Base-by-base conservation (phyloP, 1,140 invertebrate genomes). In the Hestina assimilis region DNA sequence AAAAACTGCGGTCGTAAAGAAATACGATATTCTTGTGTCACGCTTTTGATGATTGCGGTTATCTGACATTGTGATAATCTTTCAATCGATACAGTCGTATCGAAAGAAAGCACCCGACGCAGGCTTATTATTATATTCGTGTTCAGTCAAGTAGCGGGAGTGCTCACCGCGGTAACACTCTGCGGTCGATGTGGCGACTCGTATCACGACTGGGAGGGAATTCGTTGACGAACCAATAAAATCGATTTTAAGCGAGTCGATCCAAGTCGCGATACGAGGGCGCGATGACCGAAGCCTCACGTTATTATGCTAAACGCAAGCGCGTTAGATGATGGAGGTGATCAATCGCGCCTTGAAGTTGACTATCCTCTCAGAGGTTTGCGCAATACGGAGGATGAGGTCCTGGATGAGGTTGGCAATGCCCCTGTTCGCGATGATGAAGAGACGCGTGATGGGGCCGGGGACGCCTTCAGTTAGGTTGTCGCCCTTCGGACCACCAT, bases 261-360 rank as follows among this genome's bases (percentile, higher is more conserved):
- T 51, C 48, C 66, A 35, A 62, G 47, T 33, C 40, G 17, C 31
- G 55, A 47, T 48, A 40, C 26, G 55, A 60, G 52, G 21, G 42
- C 35, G 52, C 57, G 19, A 41, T 52, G 50, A 50, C 47, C 63
- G 55, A 38, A 40, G 57, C 56, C 60, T 53, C 70, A 63, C 62
- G 51, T 53, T 55, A 74, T 74, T 75, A 69, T 58, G 73, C 76
- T 80, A 76, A 55, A 59, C 59, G 63, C 69, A 40, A 29, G 47
- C 67, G 61, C 69, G 35, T 91, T 95, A 96, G 83, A 96, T 96
- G 83, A 96, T 93, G 54, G 94, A 94, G 75, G 94, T 96, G 85
- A 96, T 94, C 63, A 96, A 90, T 91, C 94, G 92, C 72, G 95
- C 95, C 89, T 96, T 96, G 93, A 95, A 96, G 92, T 96, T 96